Conservation (phyloP, 2,888 invertebrate species). For the Perithous albicinctus region DNA sequence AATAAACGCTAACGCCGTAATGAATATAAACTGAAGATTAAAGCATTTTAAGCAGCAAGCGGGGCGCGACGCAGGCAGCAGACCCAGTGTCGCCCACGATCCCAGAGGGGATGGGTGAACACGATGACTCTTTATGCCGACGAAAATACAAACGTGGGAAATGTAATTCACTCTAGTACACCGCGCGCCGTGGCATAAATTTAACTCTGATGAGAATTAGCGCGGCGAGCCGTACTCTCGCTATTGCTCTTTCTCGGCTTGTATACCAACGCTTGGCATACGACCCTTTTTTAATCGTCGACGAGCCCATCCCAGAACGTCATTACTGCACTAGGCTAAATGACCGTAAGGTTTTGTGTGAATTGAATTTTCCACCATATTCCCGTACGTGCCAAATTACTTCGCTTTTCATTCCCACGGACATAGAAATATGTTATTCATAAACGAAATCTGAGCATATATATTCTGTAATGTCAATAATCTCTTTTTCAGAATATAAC, state of each 20-base stretch:
- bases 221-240: conserved; percentile 62
- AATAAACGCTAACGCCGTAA: conserved; percentile 25
- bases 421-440: background rate
- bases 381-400: background rate
- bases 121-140: conserved; percentile 68
- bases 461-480: conserved; percentile 1
- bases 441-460: background rate
- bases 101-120: conserved; percentile 17
- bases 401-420: background rate
- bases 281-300: conserved; percentile 25
- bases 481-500: background rate
- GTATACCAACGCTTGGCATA: conserved; percentile 16
- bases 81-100: conserved; percentile 51
- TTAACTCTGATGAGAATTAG: conserved; percentile 78
- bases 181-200: conserved; percentile 74
- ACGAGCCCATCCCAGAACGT: conserved; percentile 6
- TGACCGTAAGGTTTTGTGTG: conserved; percentile 30
- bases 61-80: conserved; percentile 22
- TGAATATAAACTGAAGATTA: conserved; percentile 55
- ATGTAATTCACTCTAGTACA: conserved; percentile 78
- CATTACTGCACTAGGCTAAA: conserved; percentile 36
- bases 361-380: conserved; percentile 26
- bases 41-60: conserved; percentile 35
- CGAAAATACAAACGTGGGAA: conserved; percentile 68
- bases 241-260: conserved; percentile 10